Percentiles rank a stretch among this genome's conserved stretches.
These are phyloP conservation scores for Leptinotarsa defecta DNA, from an alignment of 1,140 invertebrate species.

Conservation along the genomic window DNA sequence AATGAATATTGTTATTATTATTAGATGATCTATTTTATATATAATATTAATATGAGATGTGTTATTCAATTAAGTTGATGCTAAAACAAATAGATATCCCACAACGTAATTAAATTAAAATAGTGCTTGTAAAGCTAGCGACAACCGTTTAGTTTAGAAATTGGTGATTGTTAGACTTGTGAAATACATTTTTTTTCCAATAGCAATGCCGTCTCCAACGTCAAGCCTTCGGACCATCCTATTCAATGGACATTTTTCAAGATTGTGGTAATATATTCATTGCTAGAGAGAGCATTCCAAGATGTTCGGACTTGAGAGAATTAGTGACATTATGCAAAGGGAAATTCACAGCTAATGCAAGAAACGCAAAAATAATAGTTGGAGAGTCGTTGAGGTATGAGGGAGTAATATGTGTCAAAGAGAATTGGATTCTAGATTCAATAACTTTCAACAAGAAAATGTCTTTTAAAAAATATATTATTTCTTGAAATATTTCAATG, in stretches of 20 bases:
- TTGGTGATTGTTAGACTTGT: too few relatives aligned
- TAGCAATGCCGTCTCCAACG: conserved; percentile 59
- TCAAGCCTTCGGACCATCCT: conserved; percentile 59
- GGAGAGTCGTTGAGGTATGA: conserved; percentile 52
- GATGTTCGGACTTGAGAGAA: conserved; percentile 57
- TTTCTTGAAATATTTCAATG: background rate
- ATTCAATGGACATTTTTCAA: conserved; percentile 58
- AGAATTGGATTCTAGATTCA: conserved; percentile 60
- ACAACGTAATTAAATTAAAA: too few relatives aligned
- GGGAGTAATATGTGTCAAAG: conserved; percentile 53
- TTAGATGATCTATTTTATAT: too few relatives aligned
- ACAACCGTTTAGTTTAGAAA: too few relatives aligned
- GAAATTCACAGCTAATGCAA: conserved; percentile 50
- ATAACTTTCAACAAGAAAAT: conserved; percentile 45
- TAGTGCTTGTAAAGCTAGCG: too few relatives aligned
- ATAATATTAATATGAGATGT: too few relatives aligned
- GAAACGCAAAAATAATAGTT: conserved; percentile 58
- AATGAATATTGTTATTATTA: too few relatives aligned
- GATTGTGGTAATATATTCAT: conserved; percentile 59
- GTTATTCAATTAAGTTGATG: too few relatives aligned
- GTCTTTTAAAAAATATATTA: conserved; percentile 39
- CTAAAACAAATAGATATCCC: too few relatives aligned
- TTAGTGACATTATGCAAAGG: conserved; percentile 59
- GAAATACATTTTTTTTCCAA: background rate
- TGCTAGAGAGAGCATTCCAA: conserved; percentile 50